Evolutionary conservation across 2,113 vertebrate species (phyloP), one percentile per base, ranked within the genome.

Genomic region (Pogona vitticeps): DNA sequence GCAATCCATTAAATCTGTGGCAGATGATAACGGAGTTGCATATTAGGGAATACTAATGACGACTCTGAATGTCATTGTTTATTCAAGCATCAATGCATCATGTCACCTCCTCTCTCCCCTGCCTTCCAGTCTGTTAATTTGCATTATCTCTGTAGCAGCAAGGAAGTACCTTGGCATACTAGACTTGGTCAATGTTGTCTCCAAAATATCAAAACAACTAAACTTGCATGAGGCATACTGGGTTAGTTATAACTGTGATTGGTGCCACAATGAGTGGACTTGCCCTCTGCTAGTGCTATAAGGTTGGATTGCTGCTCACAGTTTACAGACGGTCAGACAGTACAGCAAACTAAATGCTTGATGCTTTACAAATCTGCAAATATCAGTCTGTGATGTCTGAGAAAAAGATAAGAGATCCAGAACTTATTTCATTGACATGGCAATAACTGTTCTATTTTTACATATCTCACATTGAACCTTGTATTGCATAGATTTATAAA

Each of bases 1-100:
- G 91, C 89, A 95, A 96, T 96, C 85, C 91, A 96, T 97, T 96
- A 96, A 94, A 95, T 91, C 89, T 93, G 76, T 83, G 88, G 85
- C 82, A 92, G 88, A 94, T 88, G 93, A 96, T 95, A 95, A 86
- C 92, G 94, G 92, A 89, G 89, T 88, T 90, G 88, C 61, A n/a
- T 95, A 90, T 93, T 94, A 96, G 85, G 81, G 86, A 95, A 96
- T 94, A 93, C 90, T 95, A 95, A 94, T 90, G 82, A 81, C 68
- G 94, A 85, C 90, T 94, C 83, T 92, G 87, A 84, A 87, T 94
- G 94, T 95, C 94, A 95, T 20, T 87, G 52, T 92, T 92, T 92
- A 95, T 96, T 91, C 26, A 93, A 92, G 85, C 93, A 88, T 76
- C 88, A 59, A 96, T 96, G 89, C 71, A 96, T 97, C 95, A 96